Base-by-base conservation (phyloP, 2,797 vertebrate species). In the Platalea minor region DNA sequence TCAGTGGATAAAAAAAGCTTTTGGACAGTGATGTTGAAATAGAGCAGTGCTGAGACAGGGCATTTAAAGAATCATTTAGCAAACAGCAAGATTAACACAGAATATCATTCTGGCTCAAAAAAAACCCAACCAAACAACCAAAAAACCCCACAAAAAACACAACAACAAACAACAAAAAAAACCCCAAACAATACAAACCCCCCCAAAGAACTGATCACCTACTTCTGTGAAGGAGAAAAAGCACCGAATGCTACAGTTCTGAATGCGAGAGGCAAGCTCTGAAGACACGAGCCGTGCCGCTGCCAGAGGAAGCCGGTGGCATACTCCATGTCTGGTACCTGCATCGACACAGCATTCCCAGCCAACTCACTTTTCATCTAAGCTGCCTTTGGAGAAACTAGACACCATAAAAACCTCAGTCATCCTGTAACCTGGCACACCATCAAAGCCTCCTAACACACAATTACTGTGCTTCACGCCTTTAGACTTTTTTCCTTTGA, bases 401-500 rank as follows among this genome's bases (percentile, higher is more conserved):
- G 74, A 97, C n/a, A 61, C 81, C 92, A 73, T 28, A 63, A 90
- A 88, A 72, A 79, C 91, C 73, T 92, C 92, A 96, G 89, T 88
- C 94, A 89, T 93, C 76, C 79, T 12, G 20, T 74, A 94, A 85
- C 68, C 89, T 93, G 91, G 91, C 91, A 96, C 79, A 70, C 73
- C 72, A 85, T 91, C 95, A 91, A 97, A 91, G 67, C 87, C 87
- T 90, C 67, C 77, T 64, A 87, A 91, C 19, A 67, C 53, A 85
- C 64, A 72, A 76, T 75, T 91, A 95, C 75, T 65, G 69, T 57
- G 75, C 88, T 96, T 93, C 88, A 94, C 18, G 54, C 93, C 93
- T 97, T 95, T 87, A 91, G 82, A 90, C 88, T 88, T 95, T 81
- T 88, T 80, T 73, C 77, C 83, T 95, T 95, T 93, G 93, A 92